Evolutionary conservation across 2,113 vertebrate species (phyloP), one percentile per base, ranked within the genome.

Genomic region (Lasiurus cinereus): DNA sequence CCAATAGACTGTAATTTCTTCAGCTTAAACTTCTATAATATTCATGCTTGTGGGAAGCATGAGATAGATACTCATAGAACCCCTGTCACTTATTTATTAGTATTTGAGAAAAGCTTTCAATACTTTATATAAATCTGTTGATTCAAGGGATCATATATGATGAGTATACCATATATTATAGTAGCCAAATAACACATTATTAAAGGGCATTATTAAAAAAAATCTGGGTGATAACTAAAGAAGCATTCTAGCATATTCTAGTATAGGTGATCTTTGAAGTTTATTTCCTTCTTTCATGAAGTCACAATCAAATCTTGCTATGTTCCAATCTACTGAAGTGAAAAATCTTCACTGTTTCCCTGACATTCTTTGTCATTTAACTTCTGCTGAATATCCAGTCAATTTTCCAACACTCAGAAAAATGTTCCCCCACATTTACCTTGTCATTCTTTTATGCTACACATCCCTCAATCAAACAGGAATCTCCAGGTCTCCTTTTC

Each of bases 281-380:
- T 94, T 1, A 83, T 89, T 97, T 82, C 27, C 14, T 92, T 56
- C 54, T 91, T 93, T 80, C 10, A 14, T 33, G 82, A 92, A 94
- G 31, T 18, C 50, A 83, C 88, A 92, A 94, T 97, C 96, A 95
- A 94, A 95, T 95, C 56, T 94, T 50, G 46, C 85, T 86, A 33
- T 19, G 79, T 91, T 89, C 74, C 90, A 83, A 91, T 96, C 94
- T 64, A 50, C 36, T 91, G 79, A 94, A 90, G 84, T 92, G 48
- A 22, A 94, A 96, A 96, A 94, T 95, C 90, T 86, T 96, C 33
- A 80, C 83, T 3, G 0, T 84, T 83, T 91, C 73, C 36, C 62
- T 64, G 96, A 92, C 92, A 96, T 96, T 97, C 96, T 95, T n/a
- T n/a, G n/a, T n/a, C 96, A 91, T 87, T 96, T 96, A 87, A 69